Base-by-base conservation (phyloP, 2,113 vertebrate genomes). In the Otolemur garnettii region DNA sequence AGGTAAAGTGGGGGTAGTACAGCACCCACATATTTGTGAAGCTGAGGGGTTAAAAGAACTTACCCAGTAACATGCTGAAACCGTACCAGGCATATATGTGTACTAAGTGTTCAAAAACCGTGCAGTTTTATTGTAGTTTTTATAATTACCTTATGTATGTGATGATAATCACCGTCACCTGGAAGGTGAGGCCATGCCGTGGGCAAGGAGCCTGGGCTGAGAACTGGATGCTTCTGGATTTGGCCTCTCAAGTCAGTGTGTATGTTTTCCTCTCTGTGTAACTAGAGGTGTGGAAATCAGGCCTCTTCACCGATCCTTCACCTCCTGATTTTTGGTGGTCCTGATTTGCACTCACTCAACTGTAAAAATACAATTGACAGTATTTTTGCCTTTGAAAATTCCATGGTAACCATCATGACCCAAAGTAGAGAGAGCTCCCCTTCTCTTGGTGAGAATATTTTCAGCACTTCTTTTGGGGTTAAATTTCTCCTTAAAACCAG, bases 401-500 rank as follows among this genome's bases (percentile, higher is more conserved):
- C n/a, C 24, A 13, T 33, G 53, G 91, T 53, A 85, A 77, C 62
- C 19, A 71, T 35, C 19, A 19, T 2, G 50, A 86, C 42, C 69
- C n/a, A 30, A 42, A 59, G 50, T 6, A 19, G 53, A 85, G 60
- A 57, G 30, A 88, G 28, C 14, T 28, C 11, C 1, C 15, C 19
- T 21, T 30, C 35, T 87, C 77, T 72, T 81, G 53, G 59, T 24
- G 53, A 38, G 78, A 50, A 71, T 6, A 55, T 62, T 93, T 78
- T 88, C 59, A 87, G 64, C 28, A 62, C 21, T n/a, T 74, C 21
- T 80, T 93, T 83, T 80, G 11, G 33, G 15, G 33, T 83, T 87
- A 30, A 21, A 38, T 89, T 94, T 28, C n/a, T 81, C 38, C 92
- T 91, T 95, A 90, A 95, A 90, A 90, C 35, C 50, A 75, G 90